Percentiles rank a stretch among this genome's conserved stretches.
Evolutionary conservation across 1,140 invertebrate genomes (phyloP).

Genomic region (Sarcophaga peregrina): DNA sequence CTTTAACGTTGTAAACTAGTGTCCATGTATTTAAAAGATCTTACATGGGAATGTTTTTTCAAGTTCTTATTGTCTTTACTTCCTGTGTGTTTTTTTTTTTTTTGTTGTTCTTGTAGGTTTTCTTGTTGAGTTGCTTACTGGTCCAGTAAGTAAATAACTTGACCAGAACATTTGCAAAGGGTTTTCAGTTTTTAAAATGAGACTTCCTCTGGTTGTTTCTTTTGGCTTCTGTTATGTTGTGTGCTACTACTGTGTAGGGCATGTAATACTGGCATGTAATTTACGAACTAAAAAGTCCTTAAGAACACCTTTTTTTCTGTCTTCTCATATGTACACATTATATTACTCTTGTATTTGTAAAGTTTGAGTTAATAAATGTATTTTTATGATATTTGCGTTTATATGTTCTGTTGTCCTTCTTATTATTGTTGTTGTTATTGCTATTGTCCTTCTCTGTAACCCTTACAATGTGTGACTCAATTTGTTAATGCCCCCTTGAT

Average conservation of each 20-base stretch:
- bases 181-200: neutral
- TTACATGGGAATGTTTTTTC: too few relatives aligned
- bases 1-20: neutral
- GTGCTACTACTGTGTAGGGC: neutral
- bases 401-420: neutral
- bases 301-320: too few relatives aligned
- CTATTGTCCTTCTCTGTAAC: neutral
- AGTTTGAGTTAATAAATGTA: neutral
- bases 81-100: neutral
- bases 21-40: too few relatives aligned
- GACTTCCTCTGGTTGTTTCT: too few relatives aligned
- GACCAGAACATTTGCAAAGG: neutral
- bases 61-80: too few relatives aligned
- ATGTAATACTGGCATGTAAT: neutral
- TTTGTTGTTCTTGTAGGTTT: neutral
- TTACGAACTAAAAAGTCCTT: too few relatives aligned
- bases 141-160: constrained; percentile 8
- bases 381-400: neutral
- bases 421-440: neutral
- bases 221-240: too few relatives aligned
- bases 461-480: constrained; percentile 46
- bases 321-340: neutral
- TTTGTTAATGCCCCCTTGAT: constrained; percentile 44
- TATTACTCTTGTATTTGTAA: too few relatives aligned
- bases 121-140: constrained; percentile 7